These are phyloP conservation scores for Cavia aperea DNA, from an alignment of 2,113 vertebrate species.

Conservation along the genomic window DNA sequence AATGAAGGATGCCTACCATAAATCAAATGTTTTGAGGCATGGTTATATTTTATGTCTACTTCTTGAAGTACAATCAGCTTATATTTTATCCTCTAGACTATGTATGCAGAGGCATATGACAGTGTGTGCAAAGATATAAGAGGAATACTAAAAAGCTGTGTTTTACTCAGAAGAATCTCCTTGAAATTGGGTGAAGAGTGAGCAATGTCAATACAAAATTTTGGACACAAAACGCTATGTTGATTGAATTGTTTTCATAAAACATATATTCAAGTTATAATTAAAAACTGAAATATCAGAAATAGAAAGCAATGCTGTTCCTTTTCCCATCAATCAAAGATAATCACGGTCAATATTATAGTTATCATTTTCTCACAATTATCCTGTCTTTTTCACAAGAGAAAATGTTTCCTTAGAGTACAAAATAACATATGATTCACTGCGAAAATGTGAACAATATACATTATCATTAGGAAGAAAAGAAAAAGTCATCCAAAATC, in stretches of 20 bases:
- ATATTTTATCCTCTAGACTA: background rate
- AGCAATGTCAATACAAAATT: background rate
- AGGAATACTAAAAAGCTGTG: background rate
- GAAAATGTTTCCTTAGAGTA: background rate
- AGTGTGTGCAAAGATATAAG: background rate
- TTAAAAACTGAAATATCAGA: slow-evolving; percentile 1
- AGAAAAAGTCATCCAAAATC: slow-evolving; percentile 18
- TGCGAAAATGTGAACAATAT: background rate
- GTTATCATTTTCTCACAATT: background rate
- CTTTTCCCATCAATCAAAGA: slow-evolving; percentile 21
- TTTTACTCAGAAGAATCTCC: background rate
- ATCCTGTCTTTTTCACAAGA: background rate
- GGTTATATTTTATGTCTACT: background rate
- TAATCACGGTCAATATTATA: slow-evolving; percentile 37
- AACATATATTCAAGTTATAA: background rate
- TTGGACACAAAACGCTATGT: background rate
- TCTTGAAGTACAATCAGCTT: background rate
- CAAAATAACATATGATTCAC: slow-evolving; percentile 1
- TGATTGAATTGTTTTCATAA: background rate
- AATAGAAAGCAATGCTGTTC: background rate
- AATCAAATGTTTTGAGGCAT: background rate
- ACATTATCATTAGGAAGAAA: background rate
- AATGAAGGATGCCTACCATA: background rate
- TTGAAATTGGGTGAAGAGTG: background rate
- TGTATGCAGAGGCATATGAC: background rate